Conservation (phyloP, 2,113 vertebrate species). For the Steatornis caripensis region DNA sequence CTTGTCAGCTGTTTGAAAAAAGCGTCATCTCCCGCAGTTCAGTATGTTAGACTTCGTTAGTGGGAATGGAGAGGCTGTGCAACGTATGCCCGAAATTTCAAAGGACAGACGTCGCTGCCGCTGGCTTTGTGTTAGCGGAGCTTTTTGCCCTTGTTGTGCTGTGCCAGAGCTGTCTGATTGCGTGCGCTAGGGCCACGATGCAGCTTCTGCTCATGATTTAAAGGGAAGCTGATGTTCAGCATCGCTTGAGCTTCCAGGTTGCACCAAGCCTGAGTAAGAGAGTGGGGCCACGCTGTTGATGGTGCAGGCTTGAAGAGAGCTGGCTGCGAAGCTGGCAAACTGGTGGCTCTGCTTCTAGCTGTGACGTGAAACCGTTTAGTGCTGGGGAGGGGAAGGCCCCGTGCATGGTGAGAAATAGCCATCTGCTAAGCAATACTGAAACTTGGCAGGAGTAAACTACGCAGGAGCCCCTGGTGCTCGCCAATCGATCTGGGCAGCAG, state of each 20-base stretch:
- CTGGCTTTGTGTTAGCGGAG: not conserved
- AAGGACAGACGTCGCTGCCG: rapidly evolving
- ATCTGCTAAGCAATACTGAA: not conserved
- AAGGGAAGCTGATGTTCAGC: not conserved
- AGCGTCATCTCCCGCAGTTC: not conserved
- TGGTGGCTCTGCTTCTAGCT: not conserved
- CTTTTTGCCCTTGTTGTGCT: not conserved
- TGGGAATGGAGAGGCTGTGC: not conserved
- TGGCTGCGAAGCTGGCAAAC: not conserved
- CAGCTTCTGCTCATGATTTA: not conserved
- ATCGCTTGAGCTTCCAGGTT: not conserved
- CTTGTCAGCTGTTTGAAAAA: not conserved
- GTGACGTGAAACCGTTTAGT: not conserved
- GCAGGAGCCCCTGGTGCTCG: not conserved
- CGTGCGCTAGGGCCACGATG: rapidly evolving
- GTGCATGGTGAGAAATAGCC: not conserved
- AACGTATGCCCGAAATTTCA: rapidly evolving
- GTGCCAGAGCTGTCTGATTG: not conserved
- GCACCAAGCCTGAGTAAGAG: not conserved
- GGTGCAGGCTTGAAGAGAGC: not conserved
- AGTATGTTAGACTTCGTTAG: not conserved
- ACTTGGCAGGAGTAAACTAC: not conserved
- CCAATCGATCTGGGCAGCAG: not conserved
- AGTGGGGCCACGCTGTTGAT: rapidly evolving
- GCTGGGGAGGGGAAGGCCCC: not conserved